Evolutionary conservation across 2,888 invertebrate species (phyloP).

Genomic region (Drosophila picticornis): DNA sequence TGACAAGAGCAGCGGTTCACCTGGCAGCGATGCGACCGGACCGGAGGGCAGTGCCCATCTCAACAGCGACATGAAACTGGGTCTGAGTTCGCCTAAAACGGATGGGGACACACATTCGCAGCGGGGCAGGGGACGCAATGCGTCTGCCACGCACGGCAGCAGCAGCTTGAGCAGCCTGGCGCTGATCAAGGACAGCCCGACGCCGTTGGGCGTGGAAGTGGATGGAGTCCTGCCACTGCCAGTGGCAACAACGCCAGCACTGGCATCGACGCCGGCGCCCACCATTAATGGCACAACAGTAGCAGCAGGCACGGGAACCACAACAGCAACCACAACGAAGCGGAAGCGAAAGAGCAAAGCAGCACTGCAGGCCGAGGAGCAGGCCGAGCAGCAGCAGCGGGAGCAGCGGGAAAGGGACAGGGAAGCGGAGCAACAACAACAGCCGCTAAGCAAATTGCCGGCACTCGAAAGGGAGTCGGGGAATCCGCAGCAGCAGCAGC

Average conservation of each 20-base stretch:
- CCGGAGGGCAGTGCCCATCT: conserved; percentile 84
- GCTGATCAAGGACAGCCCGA: conserved; percentile 80
- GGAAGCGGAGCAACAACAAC: conserved; percentile 87
- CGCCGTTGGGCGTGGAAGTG: conserved; percentile 71
- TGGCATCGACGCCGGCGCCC: conserved; percentile 55
- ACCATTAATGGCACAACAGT: conserved; percentile 3
- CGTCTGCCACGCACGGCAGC: conserved; percentile 68
- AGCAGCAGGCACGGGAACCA: background rate
- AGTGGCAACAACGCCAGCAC: conserved; percentile 63
- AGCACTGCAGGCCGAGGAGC: conserved; percentile 84
- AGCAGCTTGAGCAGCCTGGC: conserved; percentile 72
- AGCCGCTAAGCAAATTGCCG: conserved; percentile 61
- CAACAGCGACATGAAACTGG: conserved; percentile 75
- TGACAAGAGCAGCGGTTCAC: conserved; percentile 95
- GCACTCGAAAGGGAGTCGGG: conserved; percentile 48
- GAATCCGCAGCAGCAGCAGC: conserved; percentile 63
- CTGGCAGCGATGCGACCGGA: conserved; percentile 91
- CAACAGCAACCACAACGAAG: conserved; percentile 71
- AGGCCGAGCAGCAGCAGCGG: conserved; percentile 58
- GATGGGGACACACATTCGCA: conserved; percentile 80
- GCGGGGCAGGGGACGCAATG: conserved; percentile 81
- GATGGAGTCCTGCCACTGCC: conserved; percentile 75
- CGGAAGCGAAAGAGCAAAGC: conserved; percentile 88
- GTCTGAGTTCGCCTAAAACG: conserved; percentile 85
- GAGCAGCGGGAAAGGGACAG: conserved; percentile 46